Percentiles rank a stretch among this genome's conserved stretches.
Conservation (phyloP, 2,888 invertebrate genomes). For the Lumbricus terrestris region DNA sequence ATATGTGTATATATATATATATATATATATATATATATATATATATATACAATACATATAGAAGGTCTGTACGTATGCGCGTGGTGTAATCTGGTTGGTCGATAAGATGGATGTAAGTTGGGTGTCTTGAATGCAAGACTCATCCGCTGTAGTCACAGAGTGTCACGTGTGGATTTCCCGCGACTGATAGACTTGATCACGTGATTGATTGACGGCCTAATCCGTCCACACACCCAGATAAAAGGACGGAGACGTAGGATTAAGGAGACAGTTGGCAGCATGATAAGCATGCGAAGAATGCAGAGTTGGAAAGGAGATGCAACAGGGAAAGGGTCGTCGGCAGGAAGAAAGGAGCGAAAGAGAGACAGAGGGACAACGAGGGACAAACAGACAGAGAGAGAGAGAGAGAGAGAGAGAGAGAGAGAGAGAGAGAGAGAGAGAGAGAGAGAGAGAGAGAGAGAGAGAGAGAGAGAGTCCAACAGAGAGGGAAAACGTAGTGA, state of each 20-base stretch:
- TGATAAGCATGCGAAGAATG: too few species aligned
- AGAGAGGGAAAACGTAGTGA: too few species aligned
- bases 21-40: too few species aligned
- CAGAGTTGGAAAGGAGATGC: too few species aligned
- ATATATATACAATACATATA: too few species aligned
- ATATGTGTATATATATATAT: too few species aligned
- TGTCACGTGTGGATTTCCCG: not conserved
- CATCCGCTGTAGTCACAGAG: not conserved
- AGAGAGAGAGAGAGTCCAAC: too few species aligned
- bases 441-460: not conserved
- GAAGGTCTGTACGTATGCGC: not conserved
- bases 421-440: not conserved
- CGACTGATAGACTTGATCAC: not conserved
- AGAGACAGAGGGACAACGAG: too few species aligned
- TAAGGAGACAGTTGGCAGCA: not conserved
- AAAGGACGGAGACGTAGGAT: not conserved
- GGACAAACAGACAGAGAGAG: too few species aligned
- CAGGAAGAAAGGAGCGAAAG: too few species aligned
- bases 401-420: not conserved
- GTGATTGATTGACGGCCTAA: not conserved
- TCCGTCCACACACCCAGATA: not conserved
- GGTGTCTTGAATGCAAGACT: not conserved
- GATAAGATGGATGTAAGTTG: not conserved
- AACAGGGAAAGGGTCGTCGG: too few species aligned
- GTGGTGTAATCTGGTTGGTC: not conserved